These are phyloP conservation scores for Sphecodes monilicornis DNA, from an alignment of 2,888 invertebrate genomes.

Conservation along the genomic window DNA sequence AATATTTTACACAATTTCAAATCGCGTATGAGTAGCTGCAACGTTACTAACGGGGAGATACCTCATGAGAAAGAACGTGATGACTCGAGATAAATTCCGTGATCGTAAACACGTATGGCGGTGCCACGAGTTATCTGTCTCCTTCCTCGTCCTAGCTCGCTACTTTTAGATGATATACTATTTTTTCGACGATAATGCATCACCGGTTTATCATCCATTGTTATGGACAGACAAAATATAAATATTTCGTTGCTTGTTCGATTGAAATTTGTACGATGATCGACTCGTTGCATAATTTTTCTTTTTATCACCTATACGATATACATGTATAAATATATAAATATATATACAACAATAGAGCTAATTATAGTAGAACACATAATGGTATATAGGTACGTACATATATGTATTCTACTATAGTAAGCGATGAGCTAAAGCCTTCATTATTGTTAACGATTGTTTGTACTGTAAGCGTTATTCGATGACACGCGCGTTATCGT, in stretches of 20 bases:
- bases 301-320: slow-evolving; percentile 31
- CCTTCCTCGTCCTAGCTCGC: slow-evolving; percentile 21
- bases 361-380: not conserved
- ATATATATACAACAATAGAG: slow-evolving; percentile 5
- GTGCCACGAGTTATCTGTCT: slow-evolving; percentile 26
- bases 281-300: slow-evolving; percentile 33
- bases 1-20: slow-evolving; percentile 44
- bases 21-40: slow-evolving; percentile 17
- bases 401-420: slow-evolving; percentile 25
- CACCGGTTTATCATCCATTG: slow-evolving; percentile 19
- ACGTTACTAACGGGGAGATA: slow-evolving; percentile 5
- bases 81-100: slow-evolving; percentile 3
- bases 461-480: slow-evolving; percentile 48
- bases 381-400: not conserved
- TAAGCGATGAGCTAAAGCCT: slow-evolving; percentile 19
- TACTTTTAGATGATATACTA: slow-evolving; percentile 16
- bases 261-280: slow-evolving; percentile 29
- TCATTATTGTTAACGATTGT: slow-evolving; percentile 46
- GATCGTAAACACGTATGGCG: slow-evolving; percentile 26
- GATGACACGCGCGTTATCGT: slow-evolving; percentile 25
- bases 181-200: slow-evolving; percentile 13
- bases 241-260: slow-evolving; percentile 12
- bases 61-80: slow-evolving; percentile 24
- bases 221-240: not conserved
- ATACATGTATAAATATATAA: slow-evolving; percentile 31